These are phyloP conservation scores for Dicrurus megarhynchus DNA, from an alignment of 2,113 vertebrate genomes.

Conservation along the genomic window DNA sequence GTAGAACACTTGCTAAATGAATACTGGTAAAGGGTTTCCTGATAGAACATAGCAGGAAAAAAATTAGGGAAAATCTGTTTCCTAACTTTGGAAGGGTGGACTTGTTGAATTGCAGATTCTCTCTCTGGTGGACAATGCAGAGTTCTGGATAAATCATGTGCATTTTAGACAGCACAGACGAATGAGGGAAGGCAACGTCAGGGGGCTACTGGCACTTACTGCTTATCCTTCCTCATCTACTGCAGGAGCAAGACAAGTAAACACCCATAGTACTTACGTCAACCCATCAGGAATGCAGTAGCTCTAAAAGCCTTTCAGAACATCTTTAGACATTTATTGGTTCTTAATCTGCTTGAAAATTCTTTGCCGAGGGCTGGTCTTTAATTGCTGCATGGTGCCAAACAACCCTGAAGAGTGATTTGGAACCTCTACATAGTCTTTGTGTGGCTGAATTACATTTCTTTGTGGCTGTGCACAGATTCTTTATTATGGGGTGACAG, in stretches of 20 bases:
- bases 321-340: neutral
- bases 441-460: neutral
- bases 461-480: neutral
- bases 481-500: neutral
- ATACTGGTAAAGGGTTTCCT: neutral
- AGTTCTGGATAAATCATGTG: neutral
- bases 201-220: neutral
- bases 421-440: neutral
- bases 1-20: neutral
- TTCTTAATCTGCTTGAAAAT: neutral
- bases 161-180: neutral
- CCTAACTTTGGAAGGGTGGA: neutral
- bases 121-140: neutral
- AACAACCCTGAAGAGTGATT: neutral
- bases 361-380: neutral
- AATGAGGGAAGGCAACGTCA: neutral
- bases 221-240: neutral
- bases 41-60: fast-evolving
- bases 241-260: neutral
- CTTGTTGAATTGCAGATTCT: neutral
- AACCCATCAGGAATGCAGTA: neutral
- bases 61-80: neutral
- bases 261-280: neutral
- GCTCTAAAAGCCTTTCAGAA: neutral
- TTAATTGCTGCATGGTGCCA: neutral